A percentile compares a stretch with the other conserved stretches of the same genome.
These are phyloP conservation scores for Cylloceria caligata DNA, from an alignment of 2,888 invertebrate species.

Conservation along the genomic window DNA sequence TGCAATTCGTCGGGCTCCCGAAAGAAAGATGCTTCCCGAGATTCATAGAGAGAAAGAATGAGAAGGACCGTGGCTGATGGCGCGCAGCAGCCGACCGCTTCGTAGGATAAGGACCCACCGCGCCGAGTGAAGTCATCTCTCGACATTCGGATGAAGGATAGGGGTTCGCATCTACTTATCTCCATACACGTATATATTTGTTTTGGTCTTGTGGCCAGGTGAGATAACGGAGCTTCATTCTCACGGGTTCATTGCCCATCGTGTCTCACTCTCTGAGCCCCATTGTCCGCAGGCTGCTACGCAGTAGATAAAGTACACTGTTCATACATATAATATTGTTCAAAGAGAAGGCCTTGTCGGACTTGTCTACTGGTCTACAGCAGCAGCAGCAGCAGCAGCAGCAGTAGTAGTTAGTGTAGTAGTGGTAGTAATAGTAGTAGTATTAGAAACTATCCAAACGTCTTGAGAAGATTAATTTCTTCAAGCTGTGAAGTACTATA, in stretches of 20 bases:
- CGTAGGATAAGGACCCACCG: slow-evolving; percentile 55
- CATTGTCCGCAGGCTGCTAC: slow-evolving; percentile 14
- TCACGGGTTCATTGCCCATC: slow-evolving; percentile 58
- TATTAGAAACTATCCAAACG: slow-evolving; percentile 57
- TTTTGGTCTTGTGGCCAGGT: slow-evolving; percentile 50
- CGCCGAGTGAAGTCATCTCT: slow-evolving; percentile 49
- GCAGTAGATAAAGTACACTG: slow-evolving; percentile 9
- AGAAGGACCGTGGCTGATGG: slow-evolving; percentile 41
- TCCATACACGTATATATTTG: slow-evolving; percentile 14
- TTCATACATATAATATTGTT: background rate
- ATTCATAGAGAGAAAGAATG: slow-evolving; percentile 39
- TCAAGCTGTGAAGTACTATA: slow-evolving; percentile 28
- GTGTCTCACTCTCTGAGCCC: background rate
- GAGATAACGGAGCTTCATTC: slow-evolving; percentile 62
- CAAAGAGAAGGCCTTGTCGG: slow-evolving; percentile 1
- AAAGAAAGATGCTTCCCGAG: slow-evolving; percentile 28
- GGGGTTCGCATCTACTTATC: slow-evolving; percentile 43
- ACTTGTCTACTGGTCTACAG: slow-evolving; percentile 32
- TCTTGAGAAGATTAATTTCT: slow-evolving; percentile 66
- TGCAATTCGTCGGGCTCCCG: slow-evolving; percentile 58
- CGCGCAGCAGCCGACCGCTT: slow-evolving; percentile 37
- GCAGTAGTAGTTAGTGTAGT: no score
- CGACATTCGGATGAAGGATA: slow-evolving; percentile 64
- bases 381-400: no score
- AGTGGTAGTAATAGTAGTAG: background rate